phyloP scores from a whole-genome alignment of 92 coral and sea anemone species.

The Paramuricea clavata region DNA sequence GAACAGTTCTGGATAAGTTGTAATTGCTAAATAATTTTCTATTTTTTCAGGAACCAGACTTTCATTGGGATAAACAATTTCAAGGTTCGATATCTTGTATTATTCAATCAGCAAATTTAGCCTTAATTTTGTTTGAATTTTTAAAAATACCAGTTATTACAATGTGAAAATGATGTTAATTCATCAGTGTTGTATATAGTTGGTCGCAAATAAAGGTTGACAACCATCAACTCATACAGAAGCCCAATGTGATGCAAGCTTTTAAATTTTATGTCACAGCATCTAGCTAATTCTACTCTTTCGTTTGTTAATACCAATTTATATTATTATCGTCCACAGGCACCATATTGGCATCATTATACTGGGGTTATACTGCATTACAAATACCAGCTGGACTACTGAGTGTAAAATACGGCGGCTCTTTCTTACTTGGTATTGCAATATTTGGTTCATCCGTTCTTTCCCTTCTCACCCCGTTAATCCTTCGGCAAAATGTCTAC shows the following conservation, averaged over 20 bases:
- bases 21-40: too few species aligned
- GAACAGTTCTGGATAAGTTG: too few species aligned
- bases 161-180: too few species aligned
- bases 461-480: slow-evolving; percentile 56
- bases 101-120: too few species aligned
- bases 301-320: too few species aligned
- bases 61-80: slow-evolving; percentile 29
- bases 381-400: slow-evolving; percentile 80
- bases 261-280: too few species aligned
- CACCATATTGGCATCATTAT: slow-evolving; percentile 71
- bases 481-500: slow-evolving; percentile 50
- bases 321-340: slow-evolving; percentile 36
- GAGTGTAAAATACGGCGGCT: slow-evolving; percentile 71
- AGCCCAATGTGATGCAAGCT: too few species aligned
- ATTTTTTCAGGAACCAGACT: slow-evolving; percentile 9
- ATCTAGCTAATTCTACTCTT: too few species aligned
- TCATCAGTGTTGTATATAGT: too few species aligned
- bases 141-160: too few species aligned
- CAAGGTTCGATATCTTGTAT: background rate
- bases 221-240: too few species aligned
- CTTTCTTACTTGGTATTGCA: slow-evolving; percentile 54
- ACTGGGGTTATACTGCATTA: slow-evolving; percentile 78
- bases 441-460: slow-evolving; percentile 70
- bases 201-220: too few species aligned
- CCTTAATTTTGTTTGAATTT: background rate